Conservation (phyloP, 2,113 vertebrate genomes). For the Epinephelus cyanopodus region DNA sequence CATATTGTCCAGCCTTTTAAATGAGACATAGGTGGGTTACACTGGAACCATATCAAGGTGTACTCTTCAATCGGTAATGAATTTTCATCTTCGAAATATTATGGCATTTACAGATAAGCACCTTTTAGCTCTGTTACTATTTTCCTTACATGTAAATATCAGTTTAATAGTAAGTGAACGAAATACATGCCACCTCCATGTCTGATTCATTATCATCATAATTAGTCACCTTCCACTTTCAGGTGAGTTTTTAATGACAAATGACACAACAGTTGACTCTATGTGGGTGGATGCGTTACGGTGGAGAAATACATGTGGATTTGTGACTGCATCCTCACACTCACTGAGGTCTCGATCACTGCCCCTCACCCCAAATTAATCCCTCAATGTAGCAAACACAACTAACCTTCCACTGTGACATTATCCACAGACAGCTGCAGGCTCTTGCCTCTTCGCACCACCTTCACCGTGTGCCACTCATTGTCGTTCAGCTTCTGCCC, state of each 20-base stretch:
- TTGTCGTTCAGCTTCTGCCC: conserved; percentile 96
- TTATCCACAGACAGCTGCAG: conserved; percentile 95
- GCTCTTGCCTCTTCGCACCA: conserved; percentile 90
- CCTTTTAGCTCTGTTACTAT: background rate
- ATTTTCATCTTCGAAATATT: background rate
- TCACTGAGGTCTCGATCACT: background rate
- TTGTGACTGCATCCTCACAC: background rate
- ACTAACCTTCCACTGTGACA: conserved; percentile 92
- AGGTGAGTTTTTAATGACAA: conserved; percentile 1
- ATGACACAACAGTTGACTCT: background rate
- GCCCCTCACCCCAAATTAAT: background rate
- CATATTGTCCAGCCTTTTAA: no score
- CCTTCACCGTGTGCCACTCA: conserved; percentile 93
- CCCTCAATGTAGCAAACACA: background rate
- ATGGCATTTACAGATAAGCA: background rate
- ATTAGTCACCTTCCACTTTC: conserved; percentile 21
- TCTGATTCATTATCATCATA: conserved; percentile 8
- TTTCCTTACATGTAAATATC: background rate
- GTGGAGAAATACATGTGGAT: background rate
- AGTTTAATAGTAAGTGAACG: conserved; percentile 4
- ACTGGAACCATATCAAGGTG: background rate
- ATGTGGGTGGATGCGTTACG: conserved; percentile 1
- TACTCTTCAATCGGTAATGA: background rate
- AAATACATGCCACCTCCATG: background rate
- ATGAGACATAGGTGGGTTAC: background rate